Conservation (phyloP, 2,888 invertebrate species). For the Furcula furcula region DNA sequence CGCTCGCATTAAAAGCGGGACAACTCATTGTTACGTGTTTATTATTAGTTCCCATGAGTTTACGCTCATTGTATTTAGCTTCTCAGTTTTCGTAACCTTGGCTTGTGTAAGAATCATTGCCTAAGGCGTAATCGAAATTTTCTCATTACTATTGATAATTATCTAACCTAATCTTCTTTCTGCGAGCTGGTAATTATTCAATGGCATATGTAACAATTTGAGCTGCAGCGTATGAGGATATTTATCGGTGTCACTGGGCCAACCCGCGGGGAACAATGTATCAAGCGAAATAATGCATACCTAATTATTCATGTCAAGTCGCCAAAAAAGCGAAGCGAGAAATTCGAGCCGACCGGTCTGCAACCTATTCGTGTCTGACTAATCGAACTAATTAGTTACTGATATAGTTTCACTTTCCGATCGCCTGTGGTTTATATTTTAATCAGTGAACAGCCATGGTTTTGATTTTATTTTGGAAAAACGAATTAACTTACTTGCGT, state of each 20-base stretch:
- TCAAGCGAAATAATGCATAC: conserved; percentile 43
- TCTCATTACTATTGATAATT: too few species aligned
- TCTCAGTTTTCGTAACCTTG: conserved; percentile 65
- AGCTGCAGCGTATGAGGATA: conserved; percentile 39
- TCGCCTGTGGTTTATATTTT: conserved; percentile 40
- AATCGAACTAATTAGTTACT: conserved; percentile 62
- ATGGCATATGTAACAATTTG: conserved; percentile 31
- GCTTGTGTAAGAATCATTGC: conserved; percentile 45
- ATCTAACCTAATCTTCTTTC: too few species aligned
- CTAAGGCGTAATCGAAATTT: too few species aligned
- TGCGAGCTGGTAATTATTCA: conserved; percentile 37
- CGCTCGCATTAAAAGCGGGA: conserved; percentile 60
- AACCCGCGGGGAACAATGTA: conserved; percentile 53
- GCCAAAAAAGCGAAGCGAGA: conserved; percentile 57
- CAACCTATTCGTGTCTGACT: conserved; percentile 56
- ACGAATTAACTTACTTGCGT: conserved; percentile 19
- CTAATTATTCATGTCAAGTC: conserved; percentile 65
- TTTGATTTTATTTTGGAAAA: conserved; percentile 40
- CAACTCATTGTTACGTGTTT: conserved; percentile 74
- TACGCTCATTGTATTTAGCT: conserved; percentile 56
- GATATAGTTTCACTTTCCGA: conserved; percentile 66
- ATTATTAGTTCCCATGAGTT: conserved; percentile 71
- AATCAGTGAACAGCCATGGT: conserved; percentile 59
- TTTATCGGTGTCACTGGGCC: conserved; percentile 66
- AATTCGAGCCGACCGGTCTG: conserved; percentile 50